Base-by-base conservation (phyloP, 2,797 vertebrate genomes). In the Poecilia picta region DNA sequence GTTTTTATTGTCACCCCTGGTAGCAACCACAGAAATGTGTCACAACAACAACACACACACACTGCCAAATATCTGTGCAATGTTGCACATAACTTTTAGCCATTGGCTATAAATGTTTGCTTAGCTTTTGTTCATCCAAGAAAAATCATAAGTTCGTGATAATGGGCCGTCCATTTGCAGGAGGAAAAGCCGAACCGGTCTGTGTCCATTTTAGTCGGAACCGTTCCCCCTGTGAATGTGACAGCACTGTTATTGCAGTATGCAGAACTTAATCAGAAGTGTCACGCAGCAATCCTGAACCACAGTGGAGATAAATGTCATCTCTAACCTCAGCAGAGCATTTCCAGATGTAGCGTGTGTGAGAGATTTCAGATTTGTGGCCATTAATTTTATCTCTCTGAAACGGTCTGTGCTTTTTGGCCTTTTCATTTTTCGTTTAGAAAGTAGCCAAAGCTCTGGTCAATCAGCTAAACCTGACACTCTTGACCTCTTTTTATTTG, bases 231-330 rank as follows among this genome's bases (percentile, higher is more conserved):
- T 86, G 83, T 39, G 62, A 62, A 84, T 78, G 77, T 79, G 90
- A 91, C 90, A 86, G 91, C 79, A 39, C 81, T 83, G 81, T 91
- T 90, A 91, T 90, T 91, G 84, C 85, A 81, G 79, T 13, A 45
- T 93, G 88, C 88, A 89, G 82, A 84, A 81, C 90, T 85, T 85
- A 91, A 92, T 93, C 87, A 78, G 49, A 90, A 86, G 88, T 91
- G 91, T 85, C 92, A 91, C 87, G 81, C 89, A 84, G 89, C 81
- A 88, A 88, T 79, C 77, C 66, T 8, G 75, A 84, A 88, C 85
- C 85, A 80, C 86, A 85, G 85, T 68, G 55, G 84, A 88, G 81
- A 76, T 86, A 88, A 87, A 88, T 79, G 86, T 85, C 82, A 73
- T 84, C 83, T 77, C 55, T 78, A 88, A 83, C 73, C 81, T 86